Percentiles rank a stretch among this genome's conserved stretches.
These are phyloP conservation scores for Digitonthophagus gazella DNA, from an alignment of 2,888 invertebrate species.

Conservation along the genomic window DNA sequence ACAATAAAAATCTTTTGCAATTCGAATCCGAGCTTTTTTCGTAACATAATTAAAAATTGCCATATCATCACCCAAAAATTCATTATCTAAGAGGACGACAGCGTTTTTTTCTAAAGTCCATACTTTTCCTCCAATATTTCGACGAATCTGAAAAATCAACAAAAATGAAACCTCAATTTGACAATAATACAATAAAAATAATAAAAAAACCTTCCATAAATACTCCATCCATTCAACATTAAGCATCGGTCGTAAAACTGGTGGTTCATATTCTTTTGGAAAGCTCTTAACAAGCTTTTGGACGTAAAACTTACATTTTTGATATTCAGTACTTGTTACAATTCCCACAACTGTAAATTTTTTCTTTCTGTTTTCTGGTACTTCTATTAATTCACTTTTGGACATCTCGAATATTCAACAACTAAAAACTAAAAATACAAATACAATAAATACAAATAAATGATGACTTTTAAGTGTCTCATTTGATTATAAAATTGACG, in stretches of 20 bases:
- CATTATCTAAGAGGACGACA: slow-evolving; percentile 54
- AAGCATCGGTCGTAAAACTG: slow-evolving; percentile 44
- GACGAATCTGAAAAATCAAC: slow-evolving; percentile 31
- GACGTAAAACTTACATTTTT: slow-evolving; percentile 43
- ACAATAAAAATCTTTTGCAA: slow-evolving; percentile 52
- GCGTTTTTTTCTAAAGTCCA: slow-evolving; percentile 53
- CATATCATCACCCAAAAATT: slow-evolving; percentile 56
- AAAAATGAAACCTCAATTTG: neutral
- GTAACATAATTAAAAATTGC: slow-evolving; percentile 53
- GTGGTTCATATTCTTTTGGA: slow-evolving; percentile 41
- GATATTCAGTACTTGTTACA: slow-evolving; percentile 43
- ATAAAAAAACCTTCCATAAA: slow-evolving; percentile 36
- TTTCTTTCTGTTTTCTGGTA: slow-evolving; percentile 27
- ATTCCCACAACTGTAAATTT: slow-evolving; percentile 43
- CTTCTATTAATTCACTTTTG: neutral
- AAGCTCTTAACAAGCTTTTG: slow-evolving; percentile 39
- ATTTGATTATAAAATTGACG: neutral
- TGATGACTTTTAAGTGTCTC: too few species aligned
- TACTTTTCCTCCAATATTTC: slow-evolving; percentile 51
- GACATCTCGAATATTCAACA: neutral
- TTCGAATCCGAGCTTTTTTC: slow-evolving; percentile 51
- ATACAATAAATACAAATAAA: too few species aligned
- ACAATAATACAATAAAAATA: neutral
- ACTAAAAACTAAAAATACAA: neutral
- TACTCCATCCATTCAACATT: slow-evolving; percentile 47